Percentiles rank a stretch among this genome's conserved stretches.
Conservation (phyloP, 2,888 invertebrate genomes). For the Pheosia tremula region DNA sequence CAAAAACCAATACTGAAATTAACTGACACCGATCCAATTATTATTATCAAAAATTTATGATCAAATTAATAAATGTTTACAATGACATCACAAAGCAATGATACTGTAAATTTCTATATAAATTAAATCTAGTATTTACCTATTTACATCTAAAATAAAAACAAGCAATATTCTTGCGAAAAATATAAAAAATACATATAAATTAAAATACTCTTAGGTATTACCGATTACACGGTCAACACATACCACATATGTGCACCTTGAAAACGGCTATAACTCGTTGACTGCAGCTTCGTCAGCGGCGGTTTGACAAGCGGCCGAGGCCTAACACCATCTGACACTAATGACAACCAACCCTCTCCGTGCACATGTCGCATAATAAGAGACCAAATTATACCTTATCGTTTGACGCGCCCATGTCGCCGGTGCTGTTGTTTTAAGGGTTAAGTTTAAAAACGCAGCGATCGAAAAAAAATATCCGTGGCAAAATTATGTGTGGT, state of each 20-base stretch:
- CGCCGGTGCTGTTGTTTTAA: constrained; percentile 36
- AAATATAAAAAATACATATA: too few relatives aligned
- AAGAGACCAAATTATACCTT: constrained; percentile 69
- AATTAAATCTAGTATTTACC: too few relatives aligned
- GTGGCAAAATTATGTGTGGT: background rate
- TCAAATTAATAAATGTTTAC: too few relatives aligned
- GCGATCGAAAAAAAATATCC: constrained; percentile 28
- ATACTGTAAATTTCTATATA: too few relatives aligned
- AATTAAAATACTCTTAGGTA: too few relatives aligned
- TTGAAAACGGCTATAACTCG: constrained; percentile 40
- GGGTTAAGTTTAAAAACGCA: constrained; percentile 22
- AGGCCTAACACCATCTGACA: constrained; percentile 54
- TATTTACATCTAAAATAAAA: too few relatives aligned
- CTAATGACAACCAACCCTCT: constrained; percentile 76
- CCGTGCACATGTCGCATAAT: constrained; percentile 64
- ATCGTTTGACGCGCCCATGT: constrained; percentile 54
- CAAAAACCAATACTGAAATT: too few relatives aligned
- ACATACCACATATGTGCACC: constrained; percentile 24
- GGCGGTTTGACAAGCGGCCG: constrained; percentile 53
- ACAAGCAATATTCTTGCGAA: too few relatives aligned
- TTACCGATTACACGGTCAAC: constrained; percentile 5
- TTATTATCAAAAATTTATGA: too few relatives aligned
- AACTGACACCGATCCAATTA: too few relatives aligned
- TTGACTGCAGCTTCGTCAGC: constrained; percentile 31
- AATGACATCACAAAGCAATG: too few relatives aligned